phyloP scores from a whole-genome alignment of 2,113 vertebrate genomes.

The Amblyornis subalaris region DNA sequence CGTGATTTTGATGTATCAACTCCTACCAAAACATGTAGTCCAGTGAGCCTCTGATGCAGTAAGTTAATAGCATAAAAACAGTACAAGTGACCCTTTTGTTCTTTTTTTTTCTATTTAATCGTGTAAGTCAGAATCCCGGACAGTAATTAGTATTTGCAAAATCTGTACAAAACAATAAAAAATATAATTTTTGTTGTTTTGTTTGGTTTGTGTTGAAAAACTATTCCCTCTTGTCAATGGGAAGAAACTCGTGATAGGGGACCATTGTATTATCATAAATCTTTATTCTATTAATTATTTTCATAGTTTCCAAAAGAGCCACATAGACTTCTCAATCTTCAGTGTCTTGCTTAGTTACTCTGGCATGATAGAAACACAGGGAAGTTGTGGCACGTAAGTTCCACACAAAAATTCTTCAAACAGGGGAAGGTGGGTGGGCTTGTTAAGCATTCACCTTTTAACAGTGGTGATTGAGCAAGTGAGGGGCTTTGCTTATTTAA shows the following conservation, averaged over 20 bases:
- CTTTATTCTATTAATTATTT: background rate
- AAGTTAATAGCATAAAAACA: background rate
- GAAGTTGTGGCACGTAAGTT: background rate
- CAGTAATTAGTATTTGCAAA: background rate
- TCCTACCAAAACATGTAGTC: background rate
- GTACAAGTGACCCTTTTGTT: background rate
- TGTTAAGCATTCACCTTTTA: background rate
- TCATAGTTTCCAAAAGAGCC: background rate
- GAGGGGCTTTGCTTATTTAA: background rate
- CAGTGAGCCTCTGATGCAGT: background rate
- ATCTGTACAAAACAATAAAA: background rate
- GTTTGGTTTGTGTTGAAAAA: background rate
- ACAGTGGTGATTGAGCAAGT: background rate
- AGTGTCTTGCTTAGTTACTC: background rate
- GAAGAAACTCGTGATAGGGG: background rate
- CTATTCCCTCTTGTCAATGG: background rate
- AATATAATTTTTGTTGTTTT: background rate
- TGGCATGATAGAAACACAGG: background rate
- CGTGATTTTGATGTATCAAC: background rate
- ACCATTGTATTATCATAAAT: background rate
- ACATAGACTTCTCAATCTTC: background rate
- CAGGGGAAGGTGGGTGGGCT: rapidly evolving
- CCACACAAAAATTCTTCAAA: background rate
- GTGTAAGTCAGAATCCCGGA: background rate
- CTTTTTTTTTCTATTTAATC: background rate